Percentiles rank a stretch among this genome's conserved stretches.
Evolutionary conservation across 1,140 invertebrate species (phyloP).

Genomic region (Drosophila takahashii): DNA sequence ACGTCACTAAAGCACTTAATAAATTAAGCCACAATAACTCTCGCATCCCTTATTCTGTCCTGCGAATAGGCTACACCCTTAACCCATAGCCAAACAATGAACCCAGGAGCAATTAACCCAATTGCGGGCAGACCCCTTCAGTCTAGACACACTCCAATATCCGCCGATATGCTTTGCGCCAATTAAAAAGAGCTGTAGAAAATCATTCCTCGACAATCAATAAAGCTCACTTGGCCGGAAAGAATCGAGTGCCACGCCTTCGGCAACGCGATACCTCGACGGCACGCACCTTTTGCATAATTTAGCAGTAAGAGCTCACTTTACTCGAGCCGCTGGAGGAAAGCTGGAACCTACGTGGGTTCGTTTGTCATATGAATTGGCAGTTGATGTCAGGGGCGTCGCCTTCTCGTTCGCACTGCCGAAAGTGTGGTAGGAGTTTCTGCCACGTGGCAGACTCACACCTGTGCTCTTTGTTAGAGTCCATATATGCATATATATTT

Average conservation of each 20-base stretch:
- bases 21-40: conserved; percentile 1
- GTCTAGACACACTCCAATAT: conserved; percentile 34
- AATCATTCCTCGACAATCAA: conserved; percentile 58
- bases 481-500: conserved; percentile 16
- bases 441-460: conserved; percentile 63
- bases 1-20: not conserved
- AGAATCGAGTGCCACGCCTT: conserved; percentile 4
- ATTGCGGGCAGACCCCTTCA: conserved; percentile 26
- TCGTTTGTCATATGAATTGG: conserved; percentile 55
- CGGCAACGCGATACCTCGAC: conserved; percentile 6
- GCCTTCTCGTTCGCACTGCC: conserved; percentile 27
- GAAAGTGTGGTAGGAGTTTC: not conserved
- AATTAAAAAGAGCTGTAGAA: conserved; percentile 25
- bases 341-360: conserved; percentile 2
- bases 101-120: conserved; percentile 45
- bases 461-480: conserved; percentile 38
- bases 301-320: conserved; percentile 50
- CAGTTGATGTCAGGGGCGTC: conserved; percentile 56
- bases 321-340: conserved; percentile 44
- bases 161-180: conserved; percentile 6
- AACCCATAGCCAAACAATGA: not conserved
- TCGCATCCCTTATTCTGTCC: not conserved
- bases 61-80: not conserved
- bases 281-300: conserved; percentile 52
- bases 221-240: conserved; percentile 23